Evolutionary conservation across 2,113 vertebrate genomes (phyloP), one percentile per base, ranked within the genome.

Genomic region (Scophthalmus maximus): DNA sequence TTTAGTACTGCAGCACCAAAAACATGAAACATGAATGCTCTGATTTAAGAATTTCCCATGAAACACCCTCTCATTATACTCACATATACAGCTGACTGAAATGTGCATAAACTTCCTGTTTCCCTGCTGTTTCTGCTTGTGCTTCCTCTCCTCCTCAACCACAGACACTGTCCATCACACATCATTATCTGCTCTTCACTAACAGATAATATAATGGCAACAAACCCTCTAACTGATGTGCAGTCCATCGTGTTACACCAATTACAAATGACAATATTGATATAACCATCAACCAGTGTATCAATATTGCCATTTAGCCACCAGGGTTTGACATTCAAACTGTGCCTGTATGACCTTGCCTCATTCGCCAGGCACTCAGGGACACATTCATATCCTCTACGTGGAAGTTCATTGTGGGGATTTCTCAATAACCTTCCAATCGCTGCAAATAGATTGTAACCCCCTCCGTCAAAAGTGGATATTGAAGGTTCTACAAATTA

Each of bases 251-350:
- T 52, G 56, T 72, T 76, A 61, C 53, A 81, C 65, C 80, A 81
- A 86, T 83, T 84, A 80, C 71, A 79, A 53, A 65, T 83, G 56
- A 38, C 1, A 8, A 69, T 77, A 89, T 81, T 78, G 75, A 84
- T 84, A 69, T 29, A 80, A 51, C 64, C 73, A 84, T 87, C 47
- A 79, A 47, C 32, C 38, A 56, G 47, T 61, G 56, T 73, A 86
- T 88, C 80, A 79, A 66, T 83, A 76, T 42, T 71, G 26, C 56
- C 68, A 64, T 68, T 85, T 60, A 68, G 49, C 73, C 64, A 15
- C 52, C 55, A 22, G 64, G 32, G 47, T 68, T 76, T 65, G 75
- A 56, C 66, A 50, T 78, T 87, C 73, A 74, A 36, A 67, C 56
- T 47, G 53, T 5, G 18, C 23, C 50, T 67, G 30, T 12, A 22